Evolutionary conservation across 2,888 invertebrate genomes (phyloP).

Genomic region (Theodoxus fluviatilis): DNA sequence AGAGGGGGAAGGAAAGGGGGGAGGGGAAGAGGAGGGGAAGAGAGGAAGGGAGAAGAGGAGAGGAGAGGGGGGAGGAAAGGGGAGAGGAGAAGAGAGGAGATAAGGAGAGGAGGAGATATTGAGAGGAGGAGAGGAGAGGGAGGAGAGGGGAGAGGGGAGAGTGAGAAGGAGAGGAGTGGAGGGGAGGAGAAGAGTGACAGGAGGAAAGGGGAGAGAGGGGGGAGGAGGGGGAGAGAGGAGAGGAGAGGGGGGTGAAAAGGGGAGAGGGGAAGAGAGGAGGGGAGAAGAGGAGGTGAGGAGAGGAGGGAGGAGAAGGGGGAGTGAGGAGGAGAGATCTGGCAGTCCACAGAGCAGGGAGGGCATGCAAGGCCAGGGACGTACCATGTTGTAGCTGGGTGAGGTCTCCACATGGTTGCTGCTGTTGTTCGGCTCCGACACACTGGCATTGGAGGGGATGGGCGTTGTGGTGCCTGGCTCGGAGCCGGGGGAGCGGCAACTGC

Average conservation of each 20-base stretch:
- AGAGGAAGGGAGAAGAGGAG: not conserved
- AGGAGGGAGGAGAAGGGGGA: not conserved
- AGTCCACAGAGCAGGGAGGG: too few relatives aligned
- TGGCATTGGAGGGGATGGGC: not conserved
- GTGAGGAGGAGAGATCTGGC: too few relatives aligned
- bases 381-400: too few relatives aligned
- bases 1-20: conserved; percentile 11
- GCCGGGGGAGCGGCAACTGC: too few relatives aligned
- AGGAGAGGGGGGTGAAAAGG: not conserved
- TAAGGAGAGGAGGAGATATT: conserved; percentile 22
- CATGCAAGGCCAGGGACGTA: too few relatives aligned
- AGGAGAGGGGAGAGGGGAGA: not conserved
- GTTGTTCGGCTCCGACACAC: too few relatives aligned
- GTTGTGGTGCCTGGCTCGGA: too few relatives aligned
- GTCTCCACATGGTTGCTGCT: too few relatives aligned
- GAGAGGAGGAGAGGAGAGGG: conserved; percentile 8
- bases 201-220: conserved; percentile 28
- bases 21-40: conserved; percentile 25
- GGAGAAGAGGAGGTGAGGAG: not conserved
- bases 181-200: conserved; percentile 22
- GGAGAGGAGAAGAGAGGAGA: conserved; percentile 27
- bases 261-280: not conserved
- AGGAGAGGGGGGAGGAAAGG: conserved; percentile 19
- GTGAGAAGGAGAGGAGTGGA: conserved; percentile 7
- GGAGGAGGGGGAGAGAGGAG: conserved; percentile 21